phyloP scores from a whole-genome alignment of 1,140 invertebrate genomes.

The Neodiprion pinetum region DNA sequence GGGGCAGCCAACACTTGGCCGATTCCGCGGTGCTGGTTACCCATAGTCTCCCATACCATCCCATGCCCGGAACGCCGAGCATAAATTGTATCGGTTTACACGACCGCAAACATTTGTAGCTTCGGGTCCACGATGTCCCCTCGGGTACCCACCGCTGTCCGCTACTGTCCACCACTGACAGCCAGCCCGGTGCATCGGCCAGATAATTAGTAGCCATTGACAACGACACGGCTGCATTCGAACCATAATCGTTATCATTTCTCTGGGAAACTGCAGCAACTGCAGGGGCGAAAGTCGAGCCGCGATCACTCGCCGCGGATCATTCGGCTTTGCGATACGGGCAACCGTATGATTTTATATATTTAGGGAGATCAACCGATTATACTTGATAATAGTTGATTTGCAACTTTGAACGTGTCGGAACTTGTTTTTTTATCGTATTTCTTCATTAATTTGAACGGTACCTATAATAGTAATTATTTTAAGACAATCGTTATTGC shows the following conservation, averaged over 20 bases:
- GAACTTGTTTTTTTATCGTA: too few relatives aligned
- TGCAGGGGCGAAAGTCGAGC: neutral
- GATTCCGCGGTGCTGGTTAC: neutral
- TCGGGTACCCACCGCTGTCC: neutral
- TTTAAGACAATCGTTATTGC: too few relatives aligned
- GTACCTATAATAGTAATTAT: too few relatives aligned
- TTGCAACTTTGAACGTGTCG: too few relatives aligned
- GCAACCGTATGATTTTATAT: neutral
- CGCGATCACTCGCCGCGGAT: neutral
- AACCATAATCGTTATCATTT: neutral
- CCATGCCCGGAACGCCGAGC: neutral
- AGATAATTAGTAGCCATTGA: constrained; percentile 7
- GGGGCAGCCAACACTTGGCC: neutral
- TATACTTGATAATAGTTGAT: too few relatives aligned
- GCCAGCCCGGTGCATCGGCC: neutral
- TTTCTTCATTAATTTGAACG: too few relatives aligned
- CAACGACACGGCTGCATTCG: neutral
- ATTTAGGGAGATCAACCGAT: neutral
- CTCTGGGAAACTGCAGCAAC: neutral
- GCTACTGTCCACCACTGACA: constrained; percentile 2
- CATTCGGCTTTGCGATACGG: neutral
- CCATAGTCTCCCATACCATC: neutral
- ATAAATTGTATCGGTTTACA: constrained; percentile 5
- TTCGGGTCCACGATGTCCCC: neutral
- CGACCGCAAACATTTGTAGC: constrained; percentile 6